These are phyloP conservation scores for Phyllostomus discolor DNA, from an alignment of 2,113 vertebrate genomes.

Conservation along the genomic window DNA sequence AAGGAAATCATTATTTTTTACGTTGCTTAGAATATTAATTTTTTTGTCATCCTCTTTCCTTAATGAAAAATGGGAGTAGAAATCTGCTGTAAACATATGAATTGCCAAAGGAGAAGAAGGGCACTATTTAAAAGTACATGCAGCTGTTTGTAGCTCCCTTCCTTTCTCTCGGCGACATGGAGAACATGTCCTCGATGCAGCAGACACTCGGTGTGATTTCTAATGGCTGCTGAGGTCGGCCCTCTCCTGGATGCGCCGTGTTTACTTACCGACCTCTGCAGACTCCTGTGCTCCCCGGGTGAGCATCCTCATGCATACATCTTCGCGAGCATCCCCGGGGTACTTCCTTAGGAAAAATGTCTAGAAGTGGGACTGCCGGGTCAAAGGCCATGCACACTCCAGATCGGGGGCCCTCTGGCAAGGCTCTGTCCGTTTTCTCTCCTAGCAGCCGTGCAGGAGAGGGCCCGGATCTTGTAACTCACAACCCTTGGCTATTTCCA, in stretches of 20 bases:
- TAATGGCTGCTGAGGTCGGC: not conserved
- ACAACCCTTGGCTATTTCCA: conserved; percentile 59
- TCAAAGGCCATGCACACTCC: not conserved
- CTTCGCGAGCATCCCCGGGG: not conserved
- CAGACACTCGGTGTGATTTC: not conserved
- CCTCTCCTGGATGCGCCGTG: rapidly evolving
- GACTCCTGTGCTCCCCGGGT: not conserved
- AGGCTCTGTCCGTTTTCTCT: conserved; percentile 21
- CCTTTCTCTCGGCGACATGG: not conserved
- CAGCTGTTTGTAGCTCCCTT: not conserved
- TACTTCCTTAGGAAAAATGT: conserved; percentile 45
- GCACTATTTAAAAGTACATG: not conserved
- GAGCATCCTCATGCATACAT: rapidly evolving
- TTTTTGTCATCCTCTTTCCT: conserved; percentile 9
- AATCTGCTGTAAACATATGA: not conserved
- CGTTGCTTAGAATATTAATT: not conserved
- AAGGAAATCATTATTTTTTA: not conserved
- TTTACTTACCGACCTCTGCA: not conserved
- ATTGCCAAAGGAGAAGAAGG: not conserved
- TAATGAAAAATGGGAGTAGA: not conserved
- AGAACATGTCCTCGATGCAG: not conserved
- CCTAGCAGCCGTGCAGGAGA: not conserved
- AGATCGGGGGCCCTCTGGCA: conserved; percentile 36
- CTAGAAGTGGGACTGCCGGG: conserved; percentile 49
- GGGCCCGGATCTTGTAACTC: conserved; percentile 45